Conservation (phyloP, 2,113 vertebrate genomes). For the Strix uralensis region DNA sequence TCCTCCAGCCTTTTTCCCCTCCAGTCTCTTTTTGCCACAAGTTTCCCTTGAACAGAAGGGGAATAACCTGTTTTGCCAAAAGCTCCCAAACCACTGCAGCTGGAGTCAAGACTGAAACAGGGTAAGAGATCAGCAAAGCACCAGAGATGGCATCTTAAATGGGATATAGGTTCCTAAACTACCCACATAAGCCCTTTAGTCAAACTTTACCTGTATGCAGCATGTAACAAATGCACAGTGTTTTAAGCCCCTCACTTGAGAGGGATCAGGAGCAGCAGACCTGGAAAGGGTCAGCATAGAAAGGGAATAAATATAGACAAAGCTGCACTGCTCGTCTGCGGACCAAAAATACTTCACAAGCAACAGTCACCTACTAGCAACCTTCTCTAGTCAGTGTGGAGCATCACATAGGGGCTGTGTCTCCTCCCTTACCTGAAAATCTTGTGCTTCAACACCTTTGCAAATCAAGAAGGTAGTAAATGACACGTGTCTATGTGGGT, state of each 20-base stretch:
- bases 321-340: background rate
- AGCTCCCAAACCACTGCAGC: background rate
- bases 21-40: background rate
- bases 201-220: background rate
- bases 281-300: background rate
- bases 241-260: background rate
- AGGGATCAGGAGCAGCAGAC: background rate
- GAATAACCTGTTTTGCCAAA: background rate
- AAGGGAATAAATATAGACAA: background rate
- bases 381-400: background rate
- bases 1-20: background rate
- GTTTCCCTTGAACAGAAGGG: background rate
- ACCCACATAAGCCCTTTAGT: background rate
- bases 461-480: background rate
- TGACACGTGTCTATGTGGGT: background rate
- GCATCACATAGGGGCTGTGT: fast-evolving
- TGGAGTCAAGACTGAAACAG: background rate
- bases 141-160: background rate
- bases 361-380: background rate
- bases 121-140: background rate
- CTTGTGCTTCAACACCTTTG: background rate
- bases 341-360: background rate
- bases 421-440: background rate
- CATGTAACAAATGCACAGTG: background rate
- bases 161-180: fast-evolving